Evolutionary conservation across 1,140 invertebrate species (phyloP), one percentile per base, ranked within the genome.

Genomic region (Protaetia brevitarsis): DNA sequence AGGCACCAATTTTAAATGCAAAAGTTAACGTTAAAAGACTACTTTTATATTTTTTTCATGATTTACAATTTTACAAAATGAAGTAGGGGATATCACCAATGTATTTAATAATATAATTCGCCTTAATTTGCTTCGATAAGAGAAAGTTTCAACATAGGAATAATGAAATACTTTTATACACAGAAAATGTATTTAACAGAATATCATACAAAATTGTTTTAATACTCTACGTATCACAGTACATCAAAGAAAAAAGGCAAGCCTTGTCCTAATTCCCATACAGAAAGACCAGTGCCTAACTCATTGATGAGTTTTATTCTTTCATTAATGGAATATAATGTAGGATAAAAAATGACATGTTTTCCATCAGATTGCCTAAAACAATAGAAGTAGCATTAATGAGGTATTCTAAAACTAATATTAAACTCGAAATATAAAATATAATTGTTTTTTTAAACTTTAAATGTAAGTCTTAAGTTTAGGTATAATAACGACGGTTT

Each of bases 211-310:
- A 29, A 59, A 29, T 59, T 59, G 26, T 8, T 21, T 1, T 59
- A 59, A 59, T 29, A 29, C 29, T 28, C 26, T 28, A n/a, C 26
- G 30, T 8, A 59, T 88, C 84, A 96, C 68, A 97, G 83, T 71
- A 97, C 83, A 85, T 97, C 94, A 79, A 95, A 97, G 79, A 98
- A 98, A 79, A 95, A 97, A 81, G 96, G 88, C 5, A 97, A 80
- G 31, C 96, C 96, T 83, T 98, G 95, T 3, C 96, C 95, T 13
- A 97, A 79, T 80, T 98, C 96, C 96, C 96, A 98, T 75, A 98
- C 91, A 0, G 94, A 90, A 51, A 97, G 81, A 3, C 95, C 95
- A 62, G 88, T 89, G 5, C 90, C 89, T 19, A 95, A 80, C 76
- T 92, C 84, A 70, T 84, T 78, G 0, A 94, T 93, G 11, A 97